Percentiles rank a stretch among this genome's conserved stretches.
These are phyloP conservation scores for Epirrhoe tristata DNA, from an alignment of 2,888 invertebrate species.

Conservation along the genomic window DNA sequence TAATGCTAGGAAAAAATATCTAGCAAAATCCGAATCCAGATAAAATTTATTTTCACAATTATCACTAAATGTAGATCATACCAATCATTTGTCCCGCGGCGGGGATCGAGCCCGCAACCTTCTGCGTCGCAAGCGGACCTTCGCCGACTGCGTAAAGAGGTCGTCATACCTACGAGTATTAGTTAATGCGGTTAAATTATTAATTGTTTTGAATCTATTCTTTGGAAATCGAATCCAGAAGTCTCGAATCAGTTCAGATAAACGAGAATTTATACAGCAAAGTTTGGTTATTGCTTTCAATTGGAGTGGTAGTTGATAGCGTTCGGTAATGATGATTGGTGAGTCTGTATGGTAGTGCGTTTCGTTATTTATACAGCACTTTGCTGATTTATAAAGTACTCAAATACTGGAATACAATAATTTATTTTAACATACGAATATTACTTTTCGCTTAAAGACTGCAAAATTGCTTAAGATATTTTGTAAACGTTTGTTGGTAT, in stretches of 20 bases:
- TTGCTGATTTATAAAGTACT: neutral
- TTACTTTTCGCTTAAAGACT: neutral
- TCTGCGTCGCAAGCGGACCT: too few species aligned
- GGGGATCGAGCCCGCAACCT: too few species aligned
- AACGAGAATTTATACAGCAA: slow-evolving; percentile 36
- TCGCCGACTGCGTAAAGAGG: too few species aligned
- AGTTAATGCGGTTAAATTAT: neutral
- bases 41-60: too few species aligned
- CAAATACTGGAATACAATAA: neutral
- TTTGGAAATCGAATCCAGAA: neutral
- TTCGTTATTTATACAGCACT: neutral
- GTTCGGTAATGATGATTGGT: slow-evolving; percentile 13
- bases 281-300: slow-evolving; percentile 37
- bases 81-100: too few species aligned
- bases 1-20: too few species aligned
- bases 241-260: slow-evolving; percentile 13
- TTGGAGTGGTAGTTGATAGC: slow-evolving; percentile 21
- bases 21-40: too few species aligned
- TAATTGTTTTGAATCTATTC: neutral
- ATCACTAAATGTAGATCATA: too few species aligned
- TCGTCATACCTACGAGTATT: too few species aligned
- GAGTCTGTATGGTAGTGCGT: neutral
- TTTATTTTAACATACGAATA: neutral
- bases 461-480: too few species aligned
- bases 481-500: too few species aligned